Evolutionary conservation across 1,140 invertebrate genomes (phyloP), one percentile per base, ranked within the genome.

Genomic region (Papilio polytes): DNA sequence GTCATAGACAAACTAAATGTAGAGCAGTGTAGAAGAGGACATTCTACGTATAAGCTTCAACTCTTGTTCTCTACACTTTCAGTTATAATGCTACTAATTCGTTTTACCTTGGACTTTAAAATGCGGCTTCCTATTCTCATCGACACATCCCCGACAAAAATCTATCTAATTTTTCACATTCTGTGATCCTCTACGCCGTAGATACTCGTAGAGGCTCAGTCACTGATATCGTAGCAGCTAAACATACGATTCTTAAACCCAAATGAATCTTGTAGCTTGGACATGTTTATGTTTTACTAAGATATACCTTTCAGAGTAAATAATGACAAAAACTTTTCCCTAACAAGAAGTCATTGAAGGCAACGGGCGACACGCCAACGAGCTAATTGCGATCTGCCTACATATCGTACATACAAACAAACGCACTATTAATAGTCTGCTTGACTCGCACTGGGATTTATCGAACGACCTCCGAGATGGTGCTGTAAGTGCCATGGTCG

Each of bases 321-420:
- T 13, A 70, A 26, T 70, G 26, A 31, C 13, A 70, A 26, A 70
- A 70, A 13, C 31, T 66, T 66, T 70, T 63, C 20, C 59, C 59
- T 63, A 63, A 63, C 59, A 63, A 63, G 59, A 63, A 59, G 56
- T 22, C 59, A 26, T 70, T 31, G 63, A 70, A 31, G 26, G 12
- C 8, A 31, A 4, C 26, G 63, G 63, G 63, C 63, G 63, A 70
- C 26, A 70, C 22, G 63, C 63, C 63, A 70, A 63, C 20, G 12
- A 70, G 63, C 63, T 70, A 70, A 70, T 70, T 70, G 63, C 63
- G 26, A 70, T 70, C 22, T 70, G 13, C 63, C 13, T 70, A 70
- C 63, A 31, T 31, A 66, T 15, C 15, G 15, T 20, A 18, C 18
- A 20, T 31, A 66, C 22, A 36, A 70, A 70, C 63, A 70, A 70